Conservation (phyloP, 1,140 invertebrate species). For the Hesperophylax magnus region DNA sequence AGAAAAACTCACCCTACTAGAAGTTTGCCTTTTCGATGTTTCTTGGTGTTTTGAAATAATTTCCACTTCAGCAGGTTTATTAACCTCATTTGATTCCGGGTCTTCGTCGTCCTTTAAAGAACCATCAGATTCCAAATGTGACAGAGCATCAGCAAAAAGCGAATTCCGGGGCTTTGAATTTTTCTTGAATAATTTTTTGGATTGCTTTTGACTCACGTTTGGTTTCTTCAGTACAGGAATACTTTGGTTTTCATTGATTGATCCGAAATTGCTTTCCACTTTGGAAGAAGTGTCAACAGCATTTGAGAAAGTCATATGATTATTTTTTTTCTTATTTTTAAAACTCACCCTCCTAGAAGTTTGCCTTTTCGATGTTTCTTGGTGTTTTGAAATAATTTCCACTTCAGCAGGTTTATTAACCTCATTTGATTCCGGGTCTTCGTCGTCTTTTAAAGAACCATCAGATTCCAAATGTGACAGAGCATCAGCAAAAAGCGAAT, state of each 20-base stretch:
- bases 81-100: background rate
- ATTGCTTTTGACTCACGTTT: background rate
- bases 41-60: background rate
- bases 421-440: conserved; percentile 4
- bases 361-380: background rate
- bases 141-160: conserved; percentile 47
- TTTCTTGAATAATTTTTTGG: conserved; percentile 32
- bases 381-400: background rate
- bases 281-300: conserved; percentile 34
- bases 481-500: conserved; percentile 47
- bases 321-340: conserved; percentile 27
- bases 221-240: conserved; percentile 1
- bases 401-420: too few relatives aligned
- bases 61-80: too few relatives aligned
- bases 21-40: background rate
- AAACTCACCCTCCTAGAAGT: conserved; percentile 7
- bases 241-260: conserved; percentile 15
- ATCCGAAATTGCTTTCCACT: conserved; percentile 6
- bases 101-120: conserved; percentile 28
- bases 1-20: background rate
- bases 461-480: conserved; percentile 43
- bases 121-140: conserved; percentile 34
- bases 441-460: conserved; percentile 8
- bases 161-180: conserved; percentile 30
- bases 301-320: conserved; percentile 30